Conservation (phyloP, 2,113 vertebrate genomes). For the Anthoscopus minutus region DNA sequence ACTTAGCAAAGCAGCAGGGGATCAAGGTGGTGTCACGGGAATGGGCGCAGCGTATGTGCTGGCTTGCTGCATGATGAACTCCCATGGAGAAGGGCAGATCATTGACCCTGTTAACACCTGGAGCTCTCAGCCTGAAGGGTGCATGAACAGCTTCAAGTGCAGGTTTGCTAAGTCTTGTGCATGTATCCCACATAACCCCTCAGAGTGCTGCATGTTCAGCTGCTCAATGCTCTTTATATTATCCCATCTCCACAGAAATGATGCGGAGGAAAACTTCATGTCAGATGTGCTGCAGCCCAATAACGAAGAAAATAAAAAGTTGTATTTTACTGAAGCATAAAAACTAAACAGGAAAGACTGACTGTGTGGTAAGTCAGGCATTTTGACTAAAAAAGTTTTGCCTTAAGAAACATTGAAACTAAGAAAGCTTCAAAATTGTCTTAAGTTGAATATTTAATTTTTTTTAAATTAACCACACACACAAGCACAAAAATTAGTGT, state of each 20-base stretch:
- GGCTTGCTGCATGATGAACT: neutral
- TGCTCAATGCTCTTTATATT: neutral
- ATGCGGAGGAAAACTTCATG: accelerated
- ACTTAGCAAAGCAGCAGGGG: neutral
- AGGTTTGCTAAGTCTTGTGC: neutral
- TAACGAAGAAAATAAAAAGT: neutral
- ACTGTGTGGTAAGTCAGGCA: neutral
- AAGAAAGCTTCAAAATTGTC: neutral
- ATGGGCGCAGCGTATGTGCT: neutral
- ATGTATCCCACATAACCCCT: neutral
- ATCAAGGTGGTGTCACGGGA: neutral
- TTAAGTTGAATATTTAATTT: neutral
- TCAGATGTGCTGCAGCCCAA: neutral
- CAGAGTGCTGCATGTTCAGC: neutral
- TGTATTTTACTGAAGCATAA: neutral
- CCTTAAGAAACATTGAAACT: neutral
- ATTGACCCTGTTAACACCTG: neutral
- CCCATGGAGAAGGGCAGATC: neutral
- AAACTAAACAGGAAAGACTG: neutral
- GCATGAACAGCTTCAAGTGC: neutral
- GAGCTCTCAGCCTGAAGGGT: neutral
- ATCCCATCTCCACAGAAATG: neutral
- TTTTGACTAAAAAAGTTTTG: neutral
- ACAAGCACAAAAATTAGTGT: neutral
- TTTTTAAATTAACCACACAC: neutral